These are phyloP conservation scores for Lutraria lutraria DNA, from an alignment of 2,888 invertebrate genomes.

Conservation along the genomic window DNA sequence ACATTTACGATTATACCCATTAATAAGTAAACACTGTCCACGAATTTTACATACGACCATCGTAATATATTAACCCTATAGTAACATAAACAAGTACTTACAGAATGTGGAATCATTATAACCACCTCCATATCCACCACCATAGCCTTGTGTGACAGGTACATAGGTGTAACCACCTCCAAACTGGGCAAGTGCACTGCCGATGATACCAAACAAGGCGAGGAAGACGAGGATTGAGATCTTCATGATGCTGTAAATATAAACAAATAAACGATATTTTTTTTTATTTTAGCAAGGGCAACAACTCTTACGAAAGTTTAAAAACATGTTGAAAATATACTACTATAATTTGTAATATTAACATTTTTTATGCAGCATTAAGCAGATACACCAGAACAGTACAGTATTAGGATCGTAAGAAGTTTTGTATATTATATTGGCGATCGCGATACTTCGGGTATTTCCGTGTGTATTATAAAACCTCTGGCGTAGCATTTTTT, in stretches of 20 bases:
- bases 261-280: too few relatives aligned
- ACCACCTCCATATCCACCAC: conserved; percentile 18
- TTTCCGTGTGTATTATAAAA: too few relatives aligned
- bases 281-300: too few relatives aligned
- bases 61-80: too few relatives aligned
- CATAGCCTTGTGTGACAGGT: not conserved
- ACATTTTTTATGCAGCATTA: not conserved
- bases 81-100: not conserved
- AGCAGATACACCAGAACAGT: not conserved
- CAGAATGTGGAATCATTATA: conserved; percentile 9
- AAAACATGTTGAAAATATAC: not conserved
- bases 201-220: not conserved
- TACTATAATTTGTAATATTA: not conserved
- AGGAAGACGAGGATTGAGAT: not conserved
- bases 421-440: too few relatives aligned
- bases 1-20: too few relatives aligned
- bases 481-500: too few relatives aligned
- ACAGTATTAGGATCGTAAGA: too few relatives aligned
- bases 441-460: too few relatives aligned
- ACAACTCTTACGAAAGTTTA: too few relatives aligned
- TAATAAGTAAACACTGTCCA: too few relatives aligned
- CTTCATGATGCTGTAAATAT: conserved; percentile 7
- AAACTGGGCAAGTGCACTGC: not conserved
- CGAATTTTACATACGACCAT: too few relatives aligned
- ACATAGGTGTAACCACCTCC: conserved; percentile 5